Evolutionary conservation across 2,113 vertebrate genomes (phyloP), one percentile per base, ranked within the genome.

Genomic region (Lipophrys pholis): DNA sequence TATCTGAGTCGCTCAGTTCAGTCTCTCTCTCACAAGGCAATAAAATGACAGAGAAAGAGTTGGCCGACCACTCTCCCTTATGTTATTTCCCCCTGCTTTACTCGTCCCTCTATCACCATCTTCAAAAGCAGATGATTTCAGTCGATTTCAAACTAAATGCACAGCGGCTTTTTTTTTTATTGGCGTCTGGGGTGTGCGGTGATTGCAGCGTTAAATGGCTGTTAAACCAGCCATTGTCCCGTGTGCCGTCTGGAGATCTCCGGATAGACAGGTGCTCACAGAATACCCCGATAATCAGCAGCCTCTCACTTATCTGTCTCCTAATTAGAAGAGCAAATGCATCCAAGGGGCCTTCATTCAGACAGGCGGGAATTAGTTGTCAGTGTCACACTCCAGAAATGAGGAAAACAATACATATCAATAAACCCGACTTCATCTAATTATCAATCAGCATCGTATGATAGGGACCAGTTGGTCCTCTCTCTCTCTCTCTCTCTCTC

Each of bases 221-320:
- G 77, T 90, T 92, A 81, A 89, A 85, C 66, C 81, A 82, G 76
- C 71, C 61, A 76, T 88, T 90, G 86, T 89, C 52, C 83, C 55
- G 8, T 30, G 55, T 40, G 70, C 65, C 59, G 83, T 88, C 86
- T 89, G 83, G 78, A 88, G 87, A 91, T 92, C 38, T 39, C 41
- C n/a, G 72, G 90, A 89, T 86, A 87, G 78, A 78, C 82, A 86
- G 86, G 67, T 84, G 86, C 84, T 84, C 38, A 16, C 51, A 82
- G 80, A 84, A 83, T 81, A 61, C 69, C 69, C 62, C 2, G 5
- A 70, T 69, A 69, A 78, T 82, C 65, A 70, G 70, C 50, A 64
- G 64, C 55, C 69, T 35, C 68, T 69, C n/a, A 53, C 87, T 84
- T 87, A 89, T 83, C 81, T 63, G 67, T 58, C 58, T 69, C 7